Percentiles rank a stretch among this genome's conserved stretches.
These are phyloP conservation scores for Oscheius sp. DNA, from an alignment of 2,888 invertebrate species.

Conservation along the genomic window DNA sequence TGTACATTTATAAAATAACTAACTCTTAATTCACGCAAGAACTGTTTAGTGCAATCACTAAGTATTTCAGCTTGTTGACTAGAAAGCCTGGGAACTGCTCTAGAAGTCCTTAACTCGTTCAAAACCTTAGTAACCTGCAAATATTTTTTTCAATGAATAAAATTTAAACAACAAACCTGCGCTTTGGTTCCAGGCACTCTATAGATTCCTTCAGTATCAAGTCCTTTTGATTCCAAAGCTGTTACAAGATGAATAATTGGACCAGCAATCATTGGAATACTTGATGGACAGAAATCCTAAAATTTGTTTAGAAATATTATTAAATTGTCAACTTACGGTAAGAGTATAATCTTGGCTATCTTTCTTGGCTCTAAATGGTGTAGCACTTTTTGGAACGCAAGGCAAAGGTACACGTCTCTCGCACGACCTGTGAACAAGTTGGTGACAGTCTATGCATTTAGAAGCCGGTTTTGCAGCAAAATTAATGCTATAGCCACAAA, in stretches of 20 bases:
- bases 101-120: constrained; percentile 86
- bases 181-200: constrained; percentile 80
- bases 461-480: constrained; percentile 42
- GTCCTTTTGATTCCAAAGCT: constrained; percentile 81
- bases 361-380: constrained; percentile 20
- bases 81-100: constrained; percentile 86
- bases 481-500: constrained; percentile 43
- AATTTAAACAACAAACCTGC: no score
- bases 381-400: constrained; percentile 25
- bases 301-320: not conserved
- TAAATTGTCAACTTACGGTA: not conserved
- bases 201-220: constrained; percentile 88
- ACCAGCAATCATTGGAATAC: constrained; percentile 91
- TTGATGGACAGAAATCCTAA: constrained; percentile 83
- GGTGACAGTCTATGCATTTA: constrained; percentile 55
- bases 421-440: constrained; percentile 47
- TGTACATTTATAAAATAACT: no score
- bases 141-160: no score
- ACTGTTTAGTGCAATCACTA: constrained; percentile 93
- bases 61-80: constrained; percentile 88
- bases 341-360: not conserved
- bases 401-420: constrained; percentile 24
- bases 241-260: constrained; percentile 91
- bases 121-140: constrained; percentile 75
- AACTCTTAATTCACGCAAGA: constrained; percentile 82